Evolutionary conservation across 2,113 vertebrate genomes (phyloP).

Genomic region (Mormyrus iriodes): DNA sequence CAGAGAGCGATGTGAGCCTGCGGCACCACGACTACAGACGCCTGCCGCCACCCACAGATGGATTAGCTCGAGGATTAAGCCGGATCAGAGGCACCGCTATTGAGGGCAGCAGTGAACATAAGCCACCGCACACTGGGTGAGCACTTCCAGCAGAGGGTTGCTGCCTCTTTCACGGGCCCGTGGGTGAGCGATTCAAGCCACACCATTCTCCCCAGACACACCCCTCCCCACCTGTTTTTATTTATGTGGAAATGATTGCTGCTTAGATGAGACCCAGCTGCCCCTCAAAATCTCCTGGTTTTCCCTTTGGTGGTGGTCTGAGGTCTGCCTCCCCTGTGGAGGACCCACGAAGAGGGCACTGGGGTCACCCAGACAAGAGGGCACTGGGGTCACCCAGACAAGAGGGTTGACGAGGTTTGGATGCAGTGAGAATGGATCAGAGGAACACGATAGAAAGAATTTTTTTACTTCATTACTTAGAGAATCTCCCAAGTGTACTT

Average conservation of each 20-base stretch:
- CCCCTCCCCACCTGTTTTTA: background rate
- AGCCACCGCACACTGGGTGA: constrained; percentile 26
- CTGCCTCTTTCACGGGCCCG: background rate
- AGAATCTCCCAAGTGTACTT: background rate
- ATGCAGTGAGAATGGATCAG: background rate
- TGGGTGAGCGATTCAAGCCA: background rate
- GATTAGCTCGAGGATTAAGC: constrained; percentile 54
- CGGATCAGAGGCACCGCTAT: constrained; percentile 38
- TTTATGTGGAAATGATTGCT: background rate
- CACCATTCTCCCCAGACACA: background rate
- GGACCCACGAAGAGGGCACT: background rate
- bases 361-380: background rate
- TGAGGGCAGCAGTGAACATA: constrained; percentile 21
- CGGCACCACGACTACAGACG: background rate
- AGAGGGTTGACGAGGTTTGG: background rate
- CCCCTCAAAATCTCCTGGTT: background rate
- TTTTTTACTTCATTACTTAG: background rate
- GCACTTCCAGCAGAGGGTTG: constrained; percentile 6
- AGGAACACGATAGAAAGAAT: background rate
- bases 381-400: too few species aligned
- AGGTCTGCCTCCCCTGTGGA: background rate
- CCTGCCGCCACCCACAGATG: constrained; percentile 24
- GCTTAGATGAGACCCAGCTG: background rate
- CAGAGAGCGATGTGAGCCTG: background rate
- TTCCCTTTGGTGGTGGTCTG: background rate